Evolutionary conservation across 2,888 invertebrate species (phyloP), one percentile per base, ranked within the genome.

Genomic region (Epicampocera succincta): DNA sequence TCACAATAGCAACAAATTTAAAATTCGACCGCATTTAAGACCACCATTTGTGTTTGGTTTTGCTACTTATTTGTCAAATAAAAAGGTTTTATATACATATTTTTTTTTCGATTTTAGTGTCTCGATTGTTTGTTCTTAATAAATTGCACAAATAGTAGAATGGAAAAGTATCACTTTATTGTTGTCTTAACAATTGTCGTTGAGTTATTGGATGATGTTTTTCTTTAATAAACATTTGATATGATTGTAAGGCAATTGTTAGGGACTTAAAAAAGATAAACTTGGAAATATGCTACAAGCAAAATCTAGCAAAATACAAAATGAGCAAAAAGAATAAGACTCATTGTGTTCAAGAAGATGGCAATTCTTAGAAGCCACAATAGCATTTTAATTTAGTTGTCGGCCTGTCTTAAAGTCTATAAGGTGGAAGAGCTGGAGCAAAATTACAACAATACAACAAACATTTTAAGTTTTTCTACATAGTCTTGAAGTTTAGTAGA

Each of bases 161-260:
- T 54, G 44, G n/a, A 63, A 44, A 42, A 33, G 44, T 54, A 54
- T 46, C 33, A 54, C 19, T 54, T n/a, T 42, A 42, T 44, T 52
- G 38, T 73, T 52, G 56, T 58, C 44, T 29, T 52, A 42, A 61
- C 50, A 72, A 72, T 52, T 71, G 12, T 4, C 13, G 60, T 52
- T 52, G 17, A 48, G 21, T 50, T 48, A 11, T 38, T 48, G 46
- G 19, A 19, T 33, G 17, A 56, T 61, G 40, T 50, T 60, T 29
- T 54, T 63, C 33, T 73, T 73, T 21, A 21, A n/a, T 33, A 63
- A 73, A 44, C 11, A 52, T 29, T 76, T 61, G 33, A 52, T 46
- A 61, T 44, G 69, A 76, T 61, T 69, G 58, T 61, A 61, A 46
- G 40, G 68, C 52, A 58, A 69, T 54, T 77, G 25, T 46, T 71